Evolutionary conservation across 2,888 invertebrate species (phyloP).

Genomic region (Agriopis leucophaearia): DNA sequence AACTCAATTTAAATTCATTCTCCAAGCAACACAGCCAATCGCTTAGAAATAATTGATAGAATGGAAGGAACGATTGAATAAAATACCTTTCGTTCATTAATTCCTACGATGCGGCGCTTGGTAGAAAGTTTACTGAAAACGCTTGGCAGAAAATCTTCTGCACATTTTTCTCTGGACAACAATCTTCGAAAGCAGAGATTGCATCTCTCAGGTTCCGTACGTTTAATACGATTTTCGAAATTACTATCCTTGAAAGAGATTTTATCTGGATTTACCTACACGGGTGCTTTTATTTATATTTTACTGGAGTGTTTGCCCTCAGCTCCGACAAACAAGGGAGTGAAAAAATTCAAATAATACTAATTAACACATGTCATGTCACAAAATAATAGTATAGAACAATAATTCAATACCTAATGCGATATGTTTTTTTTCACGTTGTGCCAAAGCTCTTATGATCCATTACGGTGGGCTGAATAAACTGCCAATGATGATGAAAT

Average conservation of each 20-base stretch:
- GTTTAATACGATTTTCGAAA: not conserved
- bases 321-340: too few relatives aligned
- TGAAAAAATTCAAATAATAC: too few relatives aligned
- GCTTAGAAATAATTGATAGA: conserved; percentile 26
- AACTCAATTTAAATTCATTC: conserved; percentile 12
- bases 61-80: conserved; percentile 8
- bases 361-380: too few relatives aligned
- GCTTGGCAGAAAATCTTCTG: not conserved
- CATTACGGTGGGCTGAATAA: not conserved
- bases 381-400: too few relatives aligned
- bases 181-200: not conserved
- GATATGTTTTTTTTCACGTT: too few relatives aligned
- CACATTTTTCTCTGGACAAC: not conserved
- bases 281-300: too few relatives aligned
- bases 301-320: too few relatives aligned
- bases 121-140: not conserved
- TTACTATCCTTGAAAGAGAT: not conserved
- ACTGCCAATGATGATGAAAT: not conserved
- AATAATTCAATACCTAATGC: too few relatives aligned
- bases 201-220: not conserved
- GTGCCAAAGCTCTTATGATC: too few relatives aligned
- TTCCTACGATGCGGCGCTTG: conserved; percentile 4
- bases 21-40: conserved; percentile 11
- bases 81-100: conserved; percentile 13
- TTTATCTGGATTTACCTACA: not conserved